phyloP scores from a whole-genome alignment of 1,140 invertebrate genomes.

The Diorhabda elongata region DNA sequence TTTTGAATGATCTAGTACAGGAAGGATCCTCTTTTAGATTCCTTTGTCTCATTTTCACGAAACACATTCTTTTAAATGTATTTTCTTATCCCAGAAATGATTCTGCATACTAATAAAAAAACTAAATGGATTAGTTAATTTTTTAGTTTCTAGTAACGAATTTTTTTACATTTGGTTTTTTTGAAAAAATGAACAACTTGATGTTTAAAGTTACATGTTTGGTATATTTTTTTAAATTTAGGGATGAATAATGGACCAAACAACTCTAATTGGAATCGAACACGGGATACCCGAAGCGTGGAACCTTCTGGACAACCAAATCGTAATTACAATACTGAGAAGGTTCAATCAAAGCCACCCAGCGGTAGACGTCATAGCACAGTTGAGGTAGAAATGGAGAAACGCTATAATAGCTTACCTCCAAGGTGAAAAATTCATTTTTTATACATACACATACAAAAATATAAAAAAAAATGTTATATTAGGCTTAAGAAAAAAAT shows the following conservation, averaged over 20 bases:
- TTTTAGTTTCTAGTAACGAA: too few relatives aligned
- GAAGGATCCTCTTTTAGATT: too few relatives aligned
- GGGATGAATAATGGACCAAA: slow-evolving; percentile 11
- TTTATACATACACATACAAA: not conserved
- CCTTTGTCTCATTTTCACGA: too few relatives aligned
- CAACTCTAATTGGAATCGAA: slow-evolving; percentile 27
- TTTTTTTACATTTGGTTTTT: too few relatives aligned
- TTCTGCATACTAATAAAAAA: too few relatives aligned
- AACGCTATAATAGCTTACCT: slow-evolving; percentile 50
- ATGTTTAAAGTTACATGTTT: too few relatives aligned
- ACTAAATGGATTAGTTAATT: too few relatives aligned
- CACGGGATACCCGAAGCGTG: slow-evolving; percentile 54
- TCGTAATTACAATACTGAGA: slow-evolving; percentile 35
- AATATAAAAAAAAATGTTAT: not conserved
- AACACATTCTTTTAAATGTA: too few relatives aligned
- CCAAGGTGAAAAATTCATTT: slow-evolving; percentile 42
- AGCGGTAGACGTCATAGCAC: slow-evolving; percentile 50
- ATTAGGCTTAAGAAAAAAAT: slow-evolving; percentile 49
- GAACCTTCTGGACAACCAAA: slow-evolving; percentile 45
- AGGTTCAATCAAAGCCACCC: slow-evolving; percentile 54
- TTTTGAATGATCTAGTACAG: too few relatives aligned
- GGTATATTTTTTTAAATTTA: not conserved
- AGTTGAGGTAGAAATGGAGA: slow-evolving; percentile 46
- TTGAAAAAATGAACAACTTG: too few relatives aligned
- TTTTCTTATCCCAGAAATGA: too few relatives aligned